Conservation (phyloP, 2,888 invertebrate species). For the Psylliodes chrysocephalus region DNA sequence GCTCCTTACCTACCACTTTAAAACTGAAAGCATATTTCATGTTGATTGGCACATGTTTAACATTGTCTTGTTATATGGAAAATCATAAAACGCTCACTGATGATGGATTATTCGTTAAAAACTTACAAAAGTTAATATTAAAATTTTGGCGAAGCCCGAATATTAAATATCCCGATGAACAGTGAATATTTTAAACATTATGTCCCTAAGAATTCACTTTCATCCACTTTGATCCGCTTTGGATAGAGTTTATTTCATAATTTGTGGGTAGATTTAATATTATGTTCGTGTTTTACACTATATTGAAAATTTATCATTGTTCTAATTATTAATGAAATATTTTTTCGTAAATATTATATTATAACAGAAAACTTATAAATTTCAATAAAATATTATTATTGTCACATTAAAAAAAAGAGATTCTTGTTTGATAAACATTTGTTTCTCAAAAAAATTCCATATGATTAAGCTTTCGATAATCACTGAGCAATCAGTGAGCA, state of each 20-base stretch:
- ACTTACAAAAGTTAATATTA: conserved; percentile 22
- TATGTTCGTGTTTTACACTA: no score
- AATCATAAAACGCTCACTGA: conserved; percentile 8
- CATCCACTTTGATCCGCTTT: not conserved
- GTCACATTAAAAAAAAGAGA: no score
- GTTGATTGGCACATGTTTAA: conserved; percentile 34
- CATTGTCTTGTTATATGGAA: conserved; percentile 26
- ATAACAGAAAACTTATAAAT: no score
- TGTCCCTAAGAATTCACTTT: not conserved
- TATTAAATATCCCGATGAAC: conserved; percentile 10
- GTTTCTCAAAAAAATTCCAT: no score
- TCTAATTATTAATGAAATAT: no score
- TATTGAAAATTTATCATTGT: no score
- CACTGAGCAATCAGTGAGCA: no score
- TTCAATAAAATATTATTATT: no score
- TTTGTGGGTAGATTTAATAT: not conserved
- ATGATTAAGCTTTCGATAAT: no score
- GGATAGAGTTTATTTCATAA: not conserved
- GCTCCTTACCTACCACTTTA: not conserved
- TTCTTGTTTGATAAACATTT: no score
- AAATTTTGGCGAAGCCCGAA: conserved; percentile 16
- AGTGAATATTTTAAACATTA: not conserved
- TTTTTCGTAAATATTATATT: no score
- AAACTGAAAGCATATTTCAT: conserved; percentile 26
- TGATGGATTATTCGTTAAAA: conserved; percentile 14